Conservation (phyloP, 1,140 invertebrate genomes). For the Drosophila kurseongensis region DNA sequence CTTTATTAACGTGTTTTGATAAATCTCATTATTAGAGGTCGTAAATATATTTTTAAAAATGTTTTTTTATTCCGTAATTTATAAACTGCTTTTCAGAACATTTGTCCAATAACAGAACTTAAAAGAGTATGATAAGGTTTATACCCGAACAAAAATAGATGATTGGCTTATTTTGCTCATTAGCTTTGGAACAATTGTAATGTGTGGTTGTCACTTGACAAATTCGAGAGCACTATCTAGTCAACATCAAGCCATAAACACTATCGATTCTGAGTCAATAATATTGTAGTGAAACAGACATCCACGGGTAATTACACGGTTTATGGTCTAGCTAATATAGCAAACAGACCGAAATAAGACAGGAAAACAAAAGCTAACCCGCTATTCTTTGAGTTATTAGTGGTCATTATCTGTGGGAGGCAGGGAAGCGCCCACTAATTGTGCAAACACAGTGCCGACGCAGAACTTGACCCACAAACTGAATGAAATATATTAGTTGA, state of each 20-base stretch:
- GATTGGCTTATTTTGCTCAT: neutral
- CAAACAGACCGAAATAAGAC: constrained; percentile 20
- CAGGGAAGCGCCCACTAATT: constrained; percentile 39
- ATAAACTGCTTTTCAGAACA: neutral
- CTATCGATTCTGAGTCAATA: constrained; percentile 8
- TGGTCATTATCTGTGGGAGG: constrained; percentile 40
- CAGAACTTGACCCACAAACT: constrained; percentile 76
- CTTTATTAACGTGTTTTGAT: neutral
- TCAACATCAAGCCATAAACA: neutral
- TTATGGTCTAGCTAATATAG: constrained; percentile 52
- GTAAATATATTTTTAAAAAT: neutral
- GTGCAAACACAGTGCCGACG: constrained; percentile 54
- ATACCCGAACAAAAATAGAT: too few relatives aligned
- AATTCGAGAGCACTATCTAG: neutral
- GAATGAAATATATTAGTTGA: constrained; percentile 42
- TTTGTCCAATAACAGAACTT: neutral
- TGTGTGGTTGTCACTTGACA: neutral
- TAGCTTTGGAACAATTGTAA: neutral
- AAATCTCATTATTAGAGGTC: neutral
- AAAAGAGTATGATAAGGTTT: neutral
- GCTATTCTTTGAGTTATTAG: constrained; percentile 61
- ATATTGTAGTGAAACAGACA: constrained; percentile 7
- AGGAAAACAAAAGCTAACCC: constrained; percentile 12
- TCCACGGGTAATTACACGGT: constrained; percentile 24
- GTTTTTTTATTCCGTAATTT: neutral